A percentile compares a stretch with the other conserved stretches of the same genome.
Conservation (phyloP, 2,113 vertebrate species). For the Urocolius indicus region DNA sequence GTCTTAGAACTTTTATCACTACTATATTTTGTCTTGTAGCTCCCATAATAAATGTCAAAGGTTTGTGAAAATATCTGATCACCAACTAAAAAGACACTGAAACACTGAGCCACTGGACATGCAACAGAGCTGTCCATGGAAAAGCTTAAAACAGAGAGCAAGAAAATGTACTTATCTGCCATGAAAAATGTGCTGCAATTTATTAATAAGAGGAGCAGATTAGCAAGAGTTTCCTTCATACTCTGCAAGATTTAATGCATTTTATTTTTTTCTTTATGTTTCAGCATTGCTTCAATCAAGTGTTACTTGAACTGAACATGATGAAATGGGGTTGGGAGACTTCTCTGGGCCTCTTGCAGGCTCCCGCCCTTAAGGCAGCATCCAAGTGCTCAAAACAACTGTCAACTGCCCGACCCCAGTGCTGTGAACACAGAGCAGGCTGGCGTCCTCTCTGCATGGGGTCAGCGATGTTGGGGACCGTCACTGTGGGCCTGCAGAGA, state of each 20-base stretch:
- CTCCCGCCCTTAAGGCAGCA: not conserved
- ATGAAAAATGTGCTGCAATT: not conserved
- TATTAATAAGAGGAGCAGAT: not conserved
- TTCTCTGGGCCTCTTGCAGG: not conserved
- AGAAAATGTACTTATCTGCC: conserved; percentile 12
- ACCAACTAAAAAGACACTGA: not conserved
- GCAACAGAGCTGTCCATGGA: not conserved
- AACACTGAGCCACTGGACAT: not conserved
- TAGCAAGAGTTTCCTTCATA: not conserved
- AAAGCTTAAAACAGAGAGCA: conserved; percentile 14
- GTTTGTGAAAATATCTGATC: conserved; percentile 3
- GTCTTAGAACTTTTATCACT: not conserved
- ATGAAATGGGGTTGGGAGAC: not conserved
- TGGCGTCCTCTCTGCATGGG: not conserved
- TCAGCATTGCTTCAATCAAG: not conserved
- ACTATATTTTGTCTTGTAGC: not conserved
- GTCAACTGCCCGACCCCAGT: not conserved
- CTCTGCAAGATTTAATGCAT: not conserved
- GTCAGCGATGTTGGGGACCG: not conserved
- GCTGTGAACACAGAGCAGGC: conserved; percentile 42
- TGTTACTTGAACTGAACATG: not conserved
- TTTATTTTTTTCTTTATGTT: not conserved
- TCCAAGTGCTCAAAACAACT: not conserved
- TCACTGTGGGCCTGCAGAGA: not conserved
- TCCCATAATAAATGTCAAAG: not conserved